phyloP scores from a whole-genome alignment of 2,113 vertebrate genomes.

The Lagopus muta region DNA sequence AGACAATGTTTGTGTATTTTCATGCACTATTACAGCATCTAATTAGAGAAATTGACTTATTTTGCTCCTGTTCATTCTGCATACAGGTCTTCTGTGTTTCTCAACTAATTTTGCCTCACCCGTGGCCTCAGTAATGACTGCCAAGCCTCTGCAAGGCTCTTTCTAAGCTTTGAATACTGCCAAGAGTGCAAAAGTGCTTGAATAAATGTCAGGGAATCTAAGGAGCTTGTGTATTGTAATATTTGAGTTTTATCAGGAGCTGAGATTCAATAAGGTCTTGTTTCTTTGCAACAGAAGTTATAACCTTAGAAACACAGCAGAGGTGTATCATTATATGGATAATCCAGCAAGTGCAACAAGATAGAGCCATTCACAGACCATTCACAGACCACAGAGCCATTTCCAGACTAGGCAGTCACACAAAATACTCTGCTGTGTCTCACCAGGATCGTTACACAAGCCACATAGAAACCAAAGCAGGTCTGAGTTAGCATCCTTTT shows the following conservation, averaged over 20 bases:
- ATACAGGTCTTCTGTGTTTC: background rate
- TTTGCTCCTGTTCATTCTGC: conserved; percentile 35
- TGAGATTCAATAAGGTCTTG: background rate
- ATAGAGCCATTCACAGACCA: background rate
- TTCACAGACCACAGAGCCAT: background rate
- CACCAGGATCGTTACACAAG: background rate
- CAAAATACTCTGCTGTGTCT: background rate
- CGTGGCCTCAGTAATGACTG: background rate
- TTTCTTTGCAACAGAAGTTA: conserved; percentile 1
- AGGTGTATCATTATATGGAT: background rate
- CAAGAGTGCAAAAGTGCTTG: conserved; percentile 7
- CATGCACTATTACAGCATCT: background rate
- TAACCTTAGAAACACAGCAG: background rate
- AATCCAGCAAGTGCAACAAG: background rate
- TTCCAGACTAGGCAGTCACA: background rate
- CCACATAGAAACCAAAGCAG: conserved; percentile 31
- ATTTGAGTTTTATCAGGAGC: background rate
- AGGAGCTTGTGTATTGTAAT: background rate
- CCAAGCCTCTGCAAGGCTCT: conserved; percentile 14
- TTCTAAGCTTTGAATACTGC: background rate
- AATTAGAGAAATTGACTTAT: conserved; percentile 20
- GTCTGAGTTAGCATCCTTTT: background rate
- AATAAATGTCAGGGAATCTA: background rate
- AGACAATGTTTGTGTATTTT: background rate
- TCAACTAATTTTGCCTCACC: background rate